phyloP scores from a whole-genome alignment of 1,140 invertebrate genomes.

The Bombus picipes region DNA sequence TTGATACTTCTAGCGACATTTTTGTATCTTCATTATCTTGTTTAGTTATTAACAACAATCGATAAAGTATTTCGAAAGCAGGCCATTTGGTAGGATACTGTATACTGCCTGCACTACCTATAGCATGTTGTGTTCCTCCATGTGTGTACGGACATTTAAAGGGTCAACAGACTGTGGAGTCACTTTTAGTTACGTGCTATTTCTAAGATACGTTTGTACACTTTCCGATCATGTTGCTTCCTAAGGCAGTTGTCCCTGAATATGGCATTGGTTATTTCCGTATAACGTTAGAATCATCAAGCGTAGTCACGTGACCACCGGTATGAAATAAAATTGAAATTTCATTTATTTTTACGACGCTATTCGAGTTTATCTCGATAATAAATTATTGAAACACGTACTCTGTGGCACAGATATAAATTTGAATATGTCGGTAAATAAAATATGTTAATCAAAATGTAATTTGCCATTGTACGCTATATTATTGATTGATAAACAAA shows the following conservation, averaged over 20 bases:
- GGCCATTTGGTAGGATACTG: background rate
- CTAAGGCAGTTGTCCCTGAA: conserved; percentile 38
- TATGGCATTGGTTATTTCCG: conserved; percentile 37
- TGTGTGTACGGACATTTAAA: conserved; percentile 41
- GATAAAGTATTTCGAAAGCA: conserved; percentile 2
- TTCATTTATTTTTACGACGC: background rate
- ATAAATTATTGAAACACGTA: background rate
- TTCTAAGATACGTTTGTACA: conserved; percentile 37
- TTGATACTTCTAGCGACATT: background rate
- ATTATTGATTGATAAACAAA: background rate
- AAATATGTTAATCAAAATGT: background rate
- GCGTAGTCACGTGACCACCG: background rate
- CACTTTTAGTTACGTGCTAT: conserved; percentile 52
- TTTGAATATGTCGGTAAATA: background rate
- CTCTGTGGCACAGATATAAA: background rate
- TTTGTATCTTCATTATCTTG: background rate
- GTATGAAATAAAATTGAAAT: background rate
- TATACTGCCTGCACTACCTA: background rate
- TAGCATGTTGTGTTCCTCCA: conserved; percentile 4
- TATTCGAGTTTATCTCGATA: background rate
- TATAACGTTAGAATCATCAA: background rate
- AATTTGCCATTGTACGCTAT: background rate
- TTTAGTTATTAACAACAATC: background rate
- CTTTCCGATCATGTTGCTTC: conserved; percentile 15
- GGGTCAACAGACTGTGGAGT: conserved; percentile 44